Base-by-base conservation (phyloP, 2,113 vertebrate genomes). In the Leptobrachium ailaonicum region DNA sequence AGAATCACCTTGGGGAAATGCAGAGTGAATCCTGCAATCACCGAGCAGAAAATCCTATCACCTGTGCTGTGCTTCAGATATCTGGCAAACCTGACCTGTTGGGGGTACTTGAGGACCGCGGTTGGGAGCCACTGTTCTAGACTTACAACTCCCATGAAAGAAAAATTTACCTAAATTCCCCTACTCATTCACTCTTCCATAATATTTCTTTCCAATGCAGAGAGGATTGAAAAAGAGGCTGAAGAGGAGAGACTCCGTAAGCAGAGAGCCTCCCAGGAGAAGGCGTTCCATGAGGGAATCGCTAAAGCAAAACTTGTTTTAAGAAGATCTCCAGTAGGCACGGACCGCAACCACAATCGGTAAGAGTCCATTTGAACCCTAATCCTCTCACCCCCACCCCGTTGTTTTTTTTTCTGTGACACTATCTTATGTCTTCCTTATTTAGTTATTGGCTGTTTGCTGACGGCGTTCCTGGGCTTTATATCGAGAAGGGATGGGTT, bases 401-500 rank as follows among this genome's bases (percentile, higher is more conserved):
- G 20, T 32, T 32, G 20, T 32, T 32, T 32, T 32, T 32, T 50
- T 50, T 50, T 50, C 4, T 50, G 47, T 62, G 6, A 4, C 67
- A 1, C 40, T 47, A 2, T 69, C 60, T 71, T 0, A 42, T 83
- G 75, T 85, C 79, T 86, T 20, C 10, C 4, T 60, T 60, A 60
- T 32, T 54, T 88, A 99, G 98, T 80, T 99, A 98, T 81, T 99
- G 98, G 98, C 93, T 99, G 62, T 99, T 99, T 88, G 98, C 96
- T 0, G 96, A 99, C 64, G 95, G 96, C 68, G 94, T 98, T 84
- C 97, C 98, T 62, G 98, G 98, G 10, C 90, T 99, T 77, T 98
- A 96, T 87, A 91, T 99, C 13, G 98, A 99, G 85, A 99, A 99
- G 77, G 97, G 98, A 70, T 99, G 98, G 98, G 96, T 98, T 0